Percentiles rank a stretch among this genome's conserved stretches.
Conservation (phyloP, 2,888 invertebrate genomes). For the Caenorhabditis wallacei region DNA sequence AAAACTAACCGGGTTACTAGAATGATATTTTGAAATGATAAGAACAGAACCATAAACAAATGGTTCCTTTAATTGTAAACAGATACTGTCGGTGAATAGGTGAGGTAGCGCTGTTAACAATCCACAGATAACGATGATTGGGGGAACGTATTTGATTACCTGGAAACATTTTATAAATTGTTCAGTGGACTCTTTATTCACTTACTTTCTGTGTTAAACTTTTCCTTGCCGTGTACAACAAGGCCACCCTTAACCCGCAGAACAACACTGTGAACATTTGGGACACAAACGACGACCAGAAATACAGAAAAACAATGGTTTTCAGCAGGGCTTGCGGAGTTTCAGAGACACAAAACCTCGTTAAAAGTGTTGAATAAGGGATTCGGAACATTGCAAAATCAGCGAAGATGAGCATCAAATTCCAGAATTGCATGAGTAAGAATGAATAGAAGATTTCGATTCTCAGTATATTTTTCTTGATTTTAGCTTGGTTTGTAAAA, state of each 20-base stretch:
- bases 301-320: slow-evolving; percentile 22
- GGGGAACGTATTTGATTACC: background rate
- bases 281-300: slow-evolving; percentile 7
- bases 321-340: slow-evolving; percentile 20
- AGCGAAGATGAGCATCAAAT: slow-evolving; percentile 4
- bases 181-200: background rate
- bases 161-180: background rate
- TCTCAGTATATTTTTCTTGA: background rate
- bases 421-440: slow-evolving; percentile 47
- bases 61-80: slow-evolving; percentile 21
- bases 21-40: slow-evolving; percentile 14
- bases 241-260: slow-evolving; percentile 24
- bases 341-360: slow-evolving; percentile 18
- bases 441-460: slow-evolving; percentile 33
- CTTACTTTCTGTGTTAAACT: slow-evolving; percentile 1
- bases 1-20: background rate
- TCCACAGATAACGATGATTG: slow-evolving; percentile 2
- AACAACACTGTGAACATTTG: slow-evolving; percentile 26
- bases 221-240: background rate
- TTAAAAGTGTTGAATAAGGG: slow-evolving; percentile 17
- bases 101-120: background rate
- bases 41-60: slow-evolving; percentile 28
- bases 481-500: background rate
- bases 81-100: background rate
- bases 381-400: slow-evolving; percentile 42